Base-by-base conservation (phyloP, 2,888 invertebrate genomes). In the Bombylius discolor region DNA sequence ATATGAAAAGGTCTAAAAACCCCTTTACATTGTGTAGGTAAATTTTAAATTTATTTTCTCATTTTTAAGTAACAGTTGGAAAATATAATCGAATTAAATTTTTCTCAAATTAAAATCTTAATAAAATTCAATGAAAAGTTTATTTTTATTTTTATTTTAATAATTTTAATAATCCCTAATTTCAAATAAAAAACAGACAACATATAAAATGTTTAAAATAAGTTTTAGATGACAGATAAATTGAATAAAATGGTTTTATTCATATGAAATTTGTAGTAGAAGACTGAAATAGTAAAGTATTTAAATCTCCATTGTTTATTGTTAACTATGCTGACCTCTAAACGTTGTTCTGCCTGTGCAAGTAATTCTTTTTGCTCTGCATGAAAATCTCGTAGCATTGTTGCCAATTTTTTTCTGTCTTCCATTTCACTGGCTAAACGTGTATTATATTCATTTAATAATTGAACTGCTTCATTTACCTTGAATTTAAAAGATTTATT, bases 361-460 rank as follows among this genome's bases (percentile, higher is more conserved):
- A 95, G 79, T 42, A 93, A 76, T 68, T 93, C 90, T 63, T 85
- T 84, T 74, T 96, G 96, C 48, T 87, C 84, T 62, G 87, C 82
- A 53, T 92, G 85, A 68, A 90, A 96, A 73, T 93, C 92, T 56
- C 86, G 78, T 63, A 97, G 74, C 89, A 95, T 92, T 58, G 83
- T 81, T 0, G 92, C 84, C 42, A 95, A 81, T 67, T 84, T 85
- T 67, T 89, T 84, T 58, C 96, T 79, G 67, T 92, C 90, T 65
- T 94, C 94, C 80, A 97, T 80, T 75, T 97, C 97, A 32, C 84
- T 83, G 11, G 86, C 80, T 13, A 97, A 78, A 64, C 96, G 79
- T 59, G 83, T 78, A 70, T 97, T 97, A 70, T 98, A 97, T 57
- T 93, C 90, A 23, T 88, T 87, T 49, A 97, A 76, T 55, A 97